phyloP scores from a whole-genome alignment of 2,888 invertebrate genomes.

The Habroteleia sp. region DNA sequence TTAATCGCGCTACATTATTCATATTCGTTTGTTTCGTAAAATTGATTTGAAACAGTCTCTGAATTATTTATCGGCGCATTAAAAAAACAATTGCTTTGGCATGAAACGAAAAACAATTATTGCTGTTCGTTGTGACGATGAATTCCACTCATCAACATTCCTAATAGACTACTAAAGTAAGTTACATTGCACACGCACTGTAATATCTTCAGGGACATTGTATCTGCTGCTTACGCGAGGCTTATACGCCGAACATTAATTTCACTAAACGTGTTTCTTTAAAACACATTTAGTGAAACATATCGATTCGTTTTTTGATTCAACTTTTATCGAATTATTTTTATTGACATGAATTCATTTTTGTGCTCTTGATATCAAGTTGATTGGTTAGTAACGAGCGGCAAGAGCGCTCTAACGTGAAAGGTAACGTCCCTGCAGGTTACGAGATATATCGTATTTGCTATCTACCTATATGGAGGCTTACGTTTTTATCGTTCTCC shows the following conservation, averaged over 20 bases:
- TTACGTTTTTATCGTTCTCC: slow-evolving; percentile 51
- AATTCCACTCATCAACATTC: no score
- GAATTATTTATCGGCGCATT: not conserved
- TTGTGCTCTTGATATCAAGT: slow-evolving; percentile 48
- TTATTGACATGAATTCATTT: no score
- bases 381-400: slow-evolving; percentile 50
- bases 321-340: no score
- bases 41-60: not conserved
- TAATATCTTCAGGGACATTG: no score
- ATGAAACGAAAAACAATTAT: not conserved
- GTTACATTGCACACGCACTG: no score
- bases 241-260: no score
- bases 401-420: slow-evolving; percentile 53
- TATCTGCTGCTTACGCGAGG: no score
- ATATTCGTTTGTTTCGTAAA: not conserved
- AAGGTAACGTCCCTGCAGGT: slow-evolving; percentile 58
- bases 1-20: not conserved
- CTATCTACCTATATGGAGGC: slow-evolving; percentile 55
- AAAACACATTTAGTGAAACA: no score
- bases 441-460: slow-evolving; percentile 59
- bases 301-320: no score
- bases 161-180: no score
- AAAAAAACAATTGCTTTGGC: not conserved
- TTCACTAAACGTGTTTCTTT: no score
- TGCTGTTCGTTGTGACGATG: no score